Base-by-base conservation (phyloP, 2,888 invertebrate species). In the Octonoba sinensis region DNA sequence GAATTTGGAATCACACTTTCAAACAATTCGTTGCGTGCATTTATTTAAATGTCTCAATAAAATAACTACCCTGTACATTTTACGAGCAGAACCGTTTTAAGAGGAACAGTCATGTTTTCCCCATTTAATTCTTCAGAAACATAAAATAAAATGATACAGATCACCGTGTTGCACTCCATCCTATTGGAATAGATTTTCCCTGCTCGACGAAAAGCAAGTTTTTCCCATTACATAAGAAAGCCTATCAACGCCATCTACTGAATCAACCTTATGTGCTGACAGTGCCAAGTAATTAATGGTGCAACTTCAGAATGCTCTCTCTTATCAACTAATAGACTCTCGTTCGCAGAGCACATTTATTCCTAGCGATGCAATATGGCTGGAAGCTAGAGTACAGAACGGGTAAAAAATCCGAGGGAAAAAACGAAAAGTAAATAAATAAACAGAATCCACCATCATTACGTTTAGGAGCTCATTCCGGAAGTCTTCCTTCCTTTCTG, bases 261-360 rank as follows among this genome's bases (percentile, higher is more conserved):
- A 36, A 36, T 36, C 36, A 36, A 36, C 36, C 36, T 36, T 36
- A 36, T 18, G 62, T 18, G 6, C 62, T 62, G 62, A 62, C 46
- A 62, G 20, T 46, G 62, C 16, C 18, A 24, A 69, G 76, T 76
- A 76, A 76, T 76, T 76, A 76, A 76, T 69, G 76, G 54, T 20
- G 24, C 59, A 76, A 62, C 76, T 69, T 69, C 60, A 49, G 69
- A 54, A 60, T 57, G 57, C 62, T 62, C 60, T 69, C 76, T 69
- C 76, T 76, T 76, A 76, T 76, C 76, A 18, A 76, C 67, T 76
- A 76, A 76, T 76, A 69, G 69, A 56, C 67, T 76, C 67, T 62
- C 70, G n/a, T 46, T 62, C 62, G n/a, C 46, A 20, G 24, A 62
- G 44, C n/a, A 36, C 62, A 70, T 70, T 59, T 46, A 59, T 56